A percentile compares a stretch with the other conserved stretches of the same genome.
phyloP scores from a whole-genome alignment of 1,140 invertebrate genomes.

The Andricus grossulariae region DNA sequence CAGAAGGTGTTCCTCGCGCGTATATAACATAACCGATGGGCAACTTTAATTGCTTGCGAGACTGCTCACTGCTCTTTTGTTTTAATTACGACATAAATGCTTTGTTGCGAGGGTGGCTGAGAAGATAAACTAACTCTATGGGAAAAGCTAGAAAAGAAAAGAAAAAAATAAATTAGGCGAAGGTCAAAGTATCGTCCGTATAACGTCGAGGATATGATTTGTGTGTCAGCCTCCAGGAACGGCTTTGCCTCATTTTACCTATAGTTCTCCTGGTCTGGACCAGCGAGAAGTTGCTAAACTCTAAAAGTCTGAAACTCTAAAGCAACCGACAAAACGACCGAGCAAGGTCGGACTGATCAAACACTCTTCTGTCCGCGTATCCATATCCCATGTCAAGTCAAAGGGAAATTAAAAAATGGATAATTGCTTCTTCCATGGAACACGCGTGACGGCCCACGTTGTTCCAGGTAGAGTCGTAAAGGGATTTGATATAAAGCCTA shows the following conservation, averaged over 20 bases:
- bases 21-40: slow-evolving; percentile 26
- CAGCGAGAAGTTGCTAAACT: slow-evolving; percentile 20
- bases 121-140: slow-evolving; percentile 37
- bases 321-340: slow-evolving; percentile 44
- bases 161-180: slow-evolving; percentile 19
- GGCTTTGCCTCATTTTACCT: slow-evolving; percentile 33
- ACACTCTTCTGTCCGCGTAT: slow-evolving; percentile 50
- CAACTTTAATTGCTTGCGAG: slow-evolving; percentile 42
- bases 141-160: slow-evolving; percentile 37
- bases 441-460: slow-evolving; percentile 45
- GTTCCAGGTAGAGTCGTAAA: slow-evolving; percentile 62
- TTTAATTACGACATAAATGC: slow-evolving; percentile 48
- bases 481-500: slow-evolving; percentile 61
- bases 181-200: slow-evolving; percentile 24
- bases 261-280: slow-evolving; percentile 29
- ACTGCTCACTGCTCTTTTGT: slow-evolving; percentile 40
- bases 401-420: slow-evolving; percentile 58
- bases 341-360: slow-evolving; percentile 60
- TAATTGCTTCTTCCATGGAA: slow-evolving; percentile 60
- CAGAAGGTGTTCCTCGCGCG: neutral
- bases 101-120: slow-evolving; percentile 47
- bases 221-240: slow-evolving; percentile 56
- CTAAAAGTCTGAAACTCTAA: slow-evolving; percentile 5
- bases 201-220: slow-evolving; percentile 54
- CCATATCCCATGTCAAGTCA: slow-evolving; percentile 56